Conservation (phyloP, 30 jellyfish, hydroid and myxozoan species). For the Sanderia malayensis region DNA sequence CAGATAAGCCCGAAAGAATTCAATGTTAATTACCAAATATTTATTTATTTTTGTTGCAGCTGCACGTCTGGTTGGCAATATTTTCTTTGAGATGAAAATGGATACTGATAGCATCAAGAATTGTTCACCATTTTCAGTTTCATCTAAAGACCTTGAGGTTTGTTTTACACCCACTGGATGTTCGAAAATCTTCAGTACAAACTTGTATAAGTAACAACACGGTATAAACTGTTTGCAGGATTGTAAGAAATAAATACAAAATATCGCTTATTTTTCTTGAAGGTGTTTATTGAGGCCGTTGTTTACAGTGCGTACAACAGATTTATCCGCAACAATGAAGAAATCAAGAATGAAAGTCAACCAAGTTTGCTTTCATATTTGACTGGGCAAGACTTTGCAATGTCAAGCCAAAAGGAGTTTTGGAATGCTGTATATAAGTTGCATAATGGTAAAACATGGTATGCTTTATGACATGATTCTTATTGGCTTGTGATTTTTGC, state of each 20-base stretch:
- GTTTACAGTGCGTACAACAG: slow-evolving; percentile 49
- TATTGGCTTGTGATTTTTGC: not conserved
- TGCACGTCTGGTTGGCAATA: slow-evolving; percentile 42
- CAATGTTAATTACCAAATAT: no score
- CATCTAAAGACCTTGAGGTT: slow-evolving; percentile 81
- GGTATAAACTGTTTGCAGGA: no score
- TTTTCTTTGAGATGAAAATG: slow-evolving; percentile 62
- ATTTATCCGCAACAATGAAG: not conserved
- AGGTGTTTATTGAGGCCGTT: slow-evolving; percentile 78
- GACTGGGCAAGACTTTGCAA: slow-evolving; percentile 37
- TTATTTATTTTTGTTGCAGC: no score
- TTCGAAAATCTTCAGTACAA: not conserved
- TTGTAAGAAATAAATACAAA: no score
- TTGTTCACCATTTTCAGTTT: slow-evolving; percentile 71
- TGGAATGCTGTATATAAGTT: slow-evolving; percentile 82
- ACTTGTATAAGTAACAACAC: not conserved
- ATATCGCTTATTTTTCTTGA: not conserved
- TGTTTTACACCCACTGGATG: not conserved
- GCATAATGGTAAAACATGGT: slow-evolving; percentile 87
- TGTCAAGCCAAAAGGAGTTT: slow-evolving; percentile 61
- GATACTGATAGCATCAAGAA: slow-evolving; percentile 66
- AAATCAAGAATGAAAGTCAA: slow-evolving; percentile 23
- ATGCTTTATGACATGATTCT: not conserved
- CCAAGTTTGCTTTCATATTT: slow-evolving; percentile 51
- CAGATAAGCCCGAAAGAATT: no score